Conservation (phyloP, 2,888 invertebrate species). For the Ormia ochracea region DNA sequence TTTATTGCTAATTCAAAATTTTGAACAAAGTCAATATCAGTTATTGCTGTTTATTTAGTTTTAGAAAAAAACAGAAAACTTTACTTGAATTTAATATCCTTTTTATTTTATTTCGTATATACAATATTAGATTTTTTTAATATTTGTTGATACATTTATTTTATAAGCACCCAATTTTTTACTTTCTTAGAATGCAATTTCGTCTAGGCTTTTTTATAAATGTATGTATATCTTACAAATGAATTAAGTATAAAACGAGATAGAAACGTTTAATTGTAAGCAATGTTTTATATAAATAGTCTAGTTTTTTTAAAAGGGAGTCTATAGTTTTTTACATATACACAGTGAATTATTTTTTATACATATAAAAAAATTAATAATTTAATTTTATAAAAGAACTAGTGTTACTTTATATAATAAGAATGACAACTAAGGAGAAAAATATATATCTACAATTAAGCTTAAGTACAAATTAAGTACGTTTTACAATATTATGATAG, state of each 20-base stretch:
- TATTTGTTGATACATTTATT: slow-evolving; percentile 47
- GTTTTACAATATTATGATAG: slow-evolving; percentile 25
- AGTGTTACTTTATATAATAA: slow-evolving; percentile 30
- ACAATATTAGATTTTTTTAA: slow-evolving; percentile 36
- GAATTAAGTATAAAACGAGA: background rate
- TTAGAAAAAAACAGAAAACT: slow-evolving; percentile 31
- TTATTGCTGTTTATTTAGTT: background rate
- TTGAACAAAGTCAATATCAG: slow-evolving; percentile 5
- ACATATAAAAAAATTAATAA: slow-evolving; percentile 25
- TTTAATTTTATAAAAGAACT: slow-evolving; percentile 15
- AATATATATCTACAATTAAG: slow-evolving; percentile 39
- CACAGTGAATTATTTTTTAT: slow-evolving; percentile 57
- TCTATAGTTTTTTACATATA: slow-evolving; percentile 57
- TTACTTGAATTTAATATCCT: slow-evolving; percentile 59
- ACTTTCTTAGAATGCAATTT: slow-evolving; percentile 36
- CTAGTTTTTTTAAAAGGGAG: slow-evolving; percentile 53
- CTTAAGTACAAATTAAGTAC: slow-evolving; percentile 60
- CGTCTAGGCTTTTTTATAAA: slow-evolving; percentile 38
- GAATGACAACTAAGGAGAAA: background rate
- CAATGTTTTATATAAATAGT: slow-evolving; percentile 36
- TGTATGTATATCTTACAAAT: slow-evolving; percentile 7
- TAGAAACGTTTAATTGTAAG: slow-evolving; percentile 35
- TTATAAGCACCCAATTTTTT: slow-evolving; percentile 14
- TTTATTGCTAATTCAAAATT: background rate
- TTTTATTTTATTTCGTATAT: background rate